A percentile compares a stretch with the other conserved stretches of the same genome.
phyloP scores from a whole-genome alignment of 1,140 invertebrate genomes.

The Leguminivora glycinivorella region DNA sequence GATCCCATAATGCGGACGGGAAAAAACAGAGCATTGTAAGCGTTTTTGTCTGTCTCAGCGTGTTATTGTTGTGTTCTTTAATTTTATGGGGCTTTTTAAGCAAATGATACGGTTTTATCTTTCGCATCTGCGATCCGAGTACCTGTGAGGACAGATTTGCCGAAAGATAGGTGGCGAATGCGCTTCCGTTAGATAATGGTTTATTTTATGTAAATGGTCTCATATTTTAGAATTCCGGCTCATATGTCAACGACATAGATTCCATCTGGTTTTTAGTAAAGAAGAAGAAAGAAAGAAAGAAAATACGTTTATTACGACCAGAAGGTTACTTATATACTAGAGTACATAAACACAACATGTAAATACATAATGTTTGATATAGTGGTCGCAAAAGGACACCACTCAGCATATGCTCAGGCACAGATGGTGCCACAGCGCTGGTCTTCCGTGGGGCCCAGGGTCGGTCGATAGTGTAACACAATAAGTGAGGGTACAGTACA shows the following conservation, averaged over 20 bases:
- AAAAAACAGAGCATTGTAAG: conserved; percentile 65
- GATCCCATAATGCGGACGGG: conserved; percentile 71
- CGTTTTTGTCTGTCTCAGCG: conserved; percentile 61
- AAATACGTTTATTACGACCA: no score
- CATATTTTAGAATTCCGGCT: conserved; percentile 1
- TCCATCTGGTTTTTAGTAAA: background rate
- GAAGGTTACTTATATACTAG: no score
- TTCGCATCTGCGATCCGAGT: conserved; percentile 44
- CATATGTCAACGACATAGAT: conserved; percentile 9
- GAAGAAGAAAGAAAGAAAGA: no score
- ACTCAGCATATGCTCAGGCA: no score
- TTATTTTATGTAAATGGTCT: conserved; percentile 25
- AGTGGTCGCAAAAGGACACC: no score
- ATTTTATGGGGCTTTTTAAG: conserved; percentile 75
- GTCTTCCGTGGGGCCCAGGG: no score
- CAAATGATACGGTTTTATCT: conserved; percentile 77
- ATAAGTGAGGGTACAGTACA: no score
- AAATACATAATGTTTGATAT: no score
- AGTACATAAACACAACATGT: no score
- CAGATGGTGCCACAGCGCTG: no score
- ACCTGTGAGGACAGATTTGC: conserved; percentile 22
- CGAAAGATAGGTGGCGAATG: conserved; percentile 5
- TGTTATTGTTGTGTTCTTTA: conserved; percentile 68
- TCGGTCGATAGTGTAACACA: no score
- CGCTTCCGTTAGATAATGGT: conserved; percentile 19